These are phyloP conservation scores for Metaphire vulgaris DNA, from an alignment of 1,140 invertebrate genomes.

Conservation along the genomic window DNA sequence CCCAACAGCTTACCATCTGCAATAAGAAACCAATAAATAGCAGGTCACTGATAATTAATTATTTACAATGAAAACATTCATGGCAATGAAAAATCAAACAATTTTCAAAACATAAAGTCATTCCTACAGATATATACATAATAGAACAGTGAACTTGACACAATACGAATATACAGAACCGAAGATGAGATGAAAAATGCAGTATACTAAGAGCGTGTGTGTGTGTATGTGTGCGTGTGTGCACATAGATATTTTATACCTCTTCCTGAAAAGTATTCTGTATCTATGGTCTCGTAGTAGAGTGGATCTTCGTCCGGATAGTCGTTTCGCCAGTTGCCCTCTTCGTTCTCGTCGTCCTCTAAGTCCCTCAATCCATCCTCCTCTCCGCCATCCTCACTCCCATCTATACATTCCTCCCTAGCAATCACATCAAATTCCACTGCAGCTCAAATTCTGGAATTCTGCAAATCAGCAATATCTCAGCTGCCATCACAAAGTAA, in stretches of 20 bases:
- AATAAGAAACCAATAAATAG: no score
- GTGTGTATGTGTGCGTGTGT: no score
- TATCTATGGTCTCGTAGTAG: conserved; percentile 1
- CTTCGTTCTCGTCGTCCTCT: conserved; percentile 48
- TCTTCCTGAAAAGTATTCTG: neutral
- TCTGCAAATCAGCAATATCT: neutral
- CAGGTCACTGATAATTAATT: no score
- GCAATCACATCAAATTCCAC: neutral
- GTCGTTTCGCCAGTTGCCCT: conserved; percentile 50
- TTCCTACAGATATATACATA: no score
- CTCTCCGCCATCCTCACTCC: conserved; percentile 27
- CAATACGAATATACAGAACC: no score
- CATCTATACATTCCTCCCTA: conserved; percentile 7
- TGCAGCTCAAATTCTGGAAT: neutral
- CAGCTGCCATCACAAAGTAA: neutral
- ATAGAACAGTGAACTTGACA: no score
- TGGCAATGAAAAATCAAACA: no score
- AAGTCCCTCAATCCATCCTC: conserved; percentile 41
- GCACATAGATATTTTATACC: no score
- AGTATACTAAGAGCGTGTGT: no score
- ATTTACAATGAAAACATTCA: no score
- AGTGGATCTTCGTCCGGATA: conserved; percentile 47
- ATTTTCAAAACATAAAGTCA: no score
- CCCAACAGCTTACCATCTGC: neutral
- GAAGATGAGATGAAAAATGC: no score